phyloP scores from a whole-genome alignment of 53 echinoderm and acorn worm species.

The Hippasteria phrygiana region DNA sequence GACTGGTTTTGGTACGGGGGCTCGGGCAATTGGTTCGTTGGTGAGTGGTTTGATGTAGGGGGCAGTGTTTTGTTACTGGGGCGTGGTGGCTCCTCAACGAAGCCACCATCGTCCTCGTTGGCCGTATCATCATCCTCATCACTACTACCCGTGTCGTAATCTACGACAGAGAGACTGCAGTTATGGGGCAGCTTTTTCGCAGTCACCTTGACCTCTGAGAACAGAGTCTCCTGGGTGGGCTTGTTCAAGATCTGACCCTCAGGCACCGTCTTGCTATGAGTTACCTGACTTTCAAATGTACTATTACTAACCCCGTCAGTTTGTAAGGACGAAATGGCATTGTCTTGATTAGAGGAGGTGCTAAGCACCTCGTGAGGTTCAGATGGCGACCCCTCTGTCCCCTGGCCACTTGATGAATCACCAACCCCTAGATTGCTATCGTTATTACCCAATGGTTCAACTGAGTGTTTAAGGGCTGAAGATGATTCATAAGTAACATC shows the following conservation, averaged over 20 bases:
- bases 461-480: neutral
- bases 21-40: slow-evolving; percentile 35
- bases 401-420: slow-evolving; percentile 29
- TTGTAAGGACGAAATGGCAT: slow-evolving; percentile 5
- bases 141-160: slow-evolving; percentile 64
- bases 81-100: slow-evolving; percentile 12
- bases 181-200: slow-evolving; percentile 55
- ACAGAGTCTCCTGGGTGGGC: neutral
- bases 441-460: slow-evolving; percentile 15
- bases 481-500: slow-evolving; percentile 7
- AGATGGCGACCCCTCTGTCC: slow-evolving; percentile 39
- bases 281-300: slow-evolving; percentile 5
- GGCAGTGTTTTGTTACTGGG: slow-evolving; percentile 18
- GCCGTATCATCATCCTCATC: slow-evolving; percentile 22
- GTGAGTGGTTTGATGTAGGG: slow-evolving; percentile 45
- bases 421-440: slow-evolving; percentile 31
- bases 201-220: slow-evolving; percentile 41
- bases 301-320: slow-evolving; percentile 25
- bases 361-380: slow-evolving; percentile 7
- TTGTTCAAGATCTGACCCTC: neutral
- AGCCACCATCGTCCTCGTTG: too few species aligned
- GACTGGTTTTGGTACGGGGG: slow-evolving; percentile 26
- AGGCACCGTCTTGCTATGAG: slow-evolving; percentile 5
- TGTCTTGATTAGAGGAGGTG: slow-evolving; percentile 7
- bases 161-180: slow-evolving; percentile 54